Conservation (phyloP, 2,113 vertebrate genomes). For the Rhinoptilus africanus region DNA sequence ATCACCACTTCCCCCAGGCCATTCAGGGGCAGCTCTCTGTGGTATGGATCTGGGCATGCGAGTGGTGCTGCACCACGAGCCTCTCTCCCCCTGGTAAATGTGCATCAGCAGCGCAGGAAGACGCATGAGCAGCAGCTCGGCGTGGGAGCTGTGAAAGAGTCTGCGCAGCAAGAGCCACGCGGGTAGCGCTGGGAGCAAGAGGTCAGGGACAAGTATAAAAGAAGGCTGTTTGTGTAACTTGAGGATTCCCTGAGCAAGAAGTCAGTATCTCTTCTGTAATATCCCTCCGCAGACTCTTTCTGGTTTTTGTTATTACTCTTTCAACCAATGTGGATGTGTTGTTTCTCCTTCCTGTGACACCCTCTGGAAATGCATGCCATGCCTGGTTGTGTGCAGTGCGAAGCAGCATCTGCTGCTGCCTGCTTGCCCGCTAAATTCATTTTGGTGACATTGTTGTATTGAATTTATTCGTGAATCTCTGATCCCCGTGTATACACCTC, state of each 20-base stretch:
- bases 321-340: background rate
- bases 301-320: background rate
- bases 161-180: accelerated
- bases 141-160: background rate
- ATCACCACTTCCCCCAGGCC: too few species aligned
- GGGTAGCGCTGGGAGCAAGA: background rate
- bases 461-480: background rate
- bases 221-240: too few species aligned
- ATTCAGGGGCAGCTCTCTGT: background rate
- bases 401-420: background rate
- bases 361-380: background rate
- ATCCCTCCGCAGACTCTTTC: background rate
- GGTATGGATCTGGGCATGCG: accelerated
- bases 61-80: background rate
- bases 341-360: background rate
- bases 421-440: background rate
- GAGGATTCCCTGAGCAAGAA: background rate
- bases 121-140: accelerated
- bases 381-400: background rate
- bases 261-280: background rate
- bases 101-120: background rate
- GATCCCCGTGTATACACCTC: background rate
- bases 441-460: background rate
- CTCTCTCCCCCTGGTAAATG: too few species aligned
- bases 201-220: background rate